Conservation (phyloP, 2,797 vertebrate species). For the Brotula barbata region DNA sequence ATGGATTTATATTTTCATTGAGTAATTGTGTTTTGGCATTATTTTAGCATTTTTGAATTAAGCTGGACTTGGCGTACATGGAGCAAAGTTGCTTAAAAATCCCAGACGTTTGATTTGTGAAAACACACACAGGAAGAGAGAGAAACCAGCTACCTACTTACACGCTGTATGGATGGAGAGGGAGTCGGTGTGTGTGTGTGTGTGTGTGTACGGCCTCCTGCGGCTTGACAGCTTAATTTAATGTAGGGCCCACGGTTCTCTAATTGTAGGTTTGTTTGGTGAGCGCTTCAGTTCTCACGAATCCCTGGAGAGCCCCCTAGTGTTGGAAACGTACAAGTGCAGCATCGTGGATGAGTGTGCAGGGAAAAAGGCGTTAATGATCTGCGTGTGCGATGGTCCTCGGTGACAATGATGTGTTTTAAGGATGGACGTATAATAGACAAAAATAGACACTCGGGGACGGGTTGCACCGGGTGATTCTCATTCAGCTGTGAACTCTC, state of each 20-base stretch:
- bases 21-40: slow-evolving; percentile 9
- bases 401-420: slow-evolving; percentile 17
- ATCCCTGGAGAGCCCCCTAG: slow-evolving; percentile 65
- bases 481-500: slow-evolving; percentile 55
- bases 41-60: no score
- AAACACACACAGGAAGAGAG: no score
- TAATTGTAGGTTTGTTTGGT: slow-evolving; percentile 53
- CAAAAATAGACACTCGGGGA: slow-evolving; percentile 29
- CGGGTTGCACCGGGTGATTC: slow-evolving; percentile 39
- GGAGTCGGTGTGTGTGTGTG: slow-evolving; percentile 12
- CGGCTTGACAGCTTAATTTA: slow-evolving; percentile 28
- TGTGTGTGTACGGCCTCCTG: slow-evolving; percentile 8
- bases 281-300: slow-evolving; percentile 31
- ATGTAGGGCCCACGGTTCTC: slow-evolving; percentile 35
- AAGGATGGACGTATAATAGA: slow-evolving; percentile 37
- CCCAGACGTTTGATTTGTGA: no score
- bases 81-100: no score
- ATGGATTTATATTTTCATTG: not conserved
- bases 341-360: not conserved
- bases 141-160: no score
- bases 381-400: slow-evolving; percentile 5
- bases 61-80: no score
- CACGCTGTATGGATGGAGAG: no score
- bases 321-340: slow-evolving; percentile 42
- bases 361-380: not conserved